These are phyloP conservation scores for Cinclus mexicanus DNA, from an alignment of 2,113 vertebrate genomes.

Conservation along the genomic window DNA sequence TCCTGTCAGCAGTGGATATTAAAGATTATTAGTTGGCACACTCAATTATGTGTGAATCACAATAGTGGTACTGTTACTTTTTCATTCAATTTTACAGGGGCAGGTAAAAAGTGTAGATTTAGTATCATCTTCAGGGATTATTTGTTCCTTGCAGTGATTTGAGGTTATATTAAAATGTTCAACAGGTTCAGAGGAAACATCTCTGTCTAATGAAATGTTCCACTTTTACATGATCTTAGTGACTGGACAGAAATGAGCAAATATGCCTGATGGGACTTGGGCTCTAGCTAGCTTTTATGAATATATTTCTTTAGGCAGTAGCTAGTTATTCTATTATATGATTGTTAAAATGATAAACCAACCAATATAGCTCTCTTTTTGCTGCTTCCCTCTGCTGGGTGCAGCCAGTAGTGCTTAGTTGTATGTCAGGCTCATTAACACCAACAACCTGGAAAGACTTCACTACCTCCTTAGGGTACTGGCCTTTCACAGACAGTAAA, in stretches of 20 bases:
- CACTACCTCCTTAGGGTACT: neutral
- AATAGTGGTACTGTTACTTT: constrained; percentile 89
- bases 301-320: neutral
- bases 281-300: neutral
- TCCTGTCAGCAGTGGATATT: constrained; percentile 99
- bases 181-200: constrained; percentile 17
- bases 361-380: constrained; percentile 22
- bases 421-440: neutral
- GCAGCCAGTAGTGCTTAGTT: constrained; percentile 2
- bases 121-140: constrained; percentile 69
- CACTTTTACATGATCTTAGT: neutral
- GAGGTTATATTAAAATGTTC: constrained; percentile 1
- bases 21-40: constrained; percentile 85
- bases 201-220: neutral
- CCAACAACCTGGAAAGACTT: neutral
- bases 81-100: constrained; percentile 81
- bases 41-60: constrained; percentile 81
- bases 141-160: neutral
- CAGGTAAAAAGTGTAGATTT: constrained; percentile 69
- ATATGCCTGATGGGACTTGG: neutral
- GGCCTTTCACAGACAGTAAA: neutral
- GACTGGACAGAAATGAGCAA: neutral
- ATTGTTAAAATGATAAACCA: constrained; percentile 6
- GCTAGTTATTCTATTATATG: neutral
- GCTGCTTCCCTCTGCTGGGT: constrained; percentile 60